Evolutionary conservation across 2,888 invertebrate genomes (phyloP), one percentile per base, ranked within the genome.

Genomic region (Napeogenes inachia): DNA sequence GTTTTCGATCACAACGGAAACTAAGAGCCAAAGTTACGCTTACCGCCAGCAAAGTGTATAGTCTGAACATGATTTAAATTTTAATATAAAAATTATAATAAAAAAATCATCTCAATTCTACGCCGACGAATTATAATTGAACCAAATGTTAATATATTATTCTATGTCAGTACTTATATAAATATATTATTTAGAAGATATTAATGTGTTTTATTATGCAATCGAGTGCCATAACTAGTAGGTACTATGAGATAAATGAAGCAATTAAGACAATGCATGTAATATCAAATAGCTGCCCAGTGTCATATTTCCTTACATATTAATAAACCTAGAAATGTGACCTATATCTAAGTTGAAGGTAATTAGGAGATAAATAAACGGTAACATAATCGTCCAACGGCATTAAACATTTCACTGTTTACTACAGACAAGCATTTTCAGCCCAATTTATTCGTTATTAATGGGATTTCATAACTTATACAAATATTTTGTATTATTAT

Each of bases 1-100:
- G 88, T 60, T 79, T 76, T 62, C 89, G 76, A 56, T 89, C 87
- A 69, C 89, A 89, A 13, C 86, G 83, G 62, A 84, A 86, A 63
- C 77, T 66, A 5, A 54, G 21, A 4, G 70, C 72, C 30, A 56
- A 57, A 10, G 50, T 57, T 4, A 57, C 47, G 3, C 62, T n/a
- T 30, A 66, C 3, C 59, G 38, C 53, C 21, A 50, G 30, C 0
- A 50, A 21, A 50, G 30, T 30, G 3, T 30, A 50, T 5, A 0
- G 4, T 12, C 30, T 50, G 30, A 50, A 30, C 50, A 50, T 50
- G 30, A 50, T 4, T 12, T n/a, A 50, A 30, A 3, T n/a, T 21
- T 3, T 3, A 50, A 8, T 50, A 50, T 42, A 10, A 38, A 3
- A 38, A 38, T 4, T 6, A 38, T 38, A 38, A 38, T 38, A 38